A percentile compares a stretch with the other conserved stretches of the same genome.
phyloP scores from a whole-genome alignment of 1,140 invertebrate genomes.

The Euura saliciscinereae region DNA sequence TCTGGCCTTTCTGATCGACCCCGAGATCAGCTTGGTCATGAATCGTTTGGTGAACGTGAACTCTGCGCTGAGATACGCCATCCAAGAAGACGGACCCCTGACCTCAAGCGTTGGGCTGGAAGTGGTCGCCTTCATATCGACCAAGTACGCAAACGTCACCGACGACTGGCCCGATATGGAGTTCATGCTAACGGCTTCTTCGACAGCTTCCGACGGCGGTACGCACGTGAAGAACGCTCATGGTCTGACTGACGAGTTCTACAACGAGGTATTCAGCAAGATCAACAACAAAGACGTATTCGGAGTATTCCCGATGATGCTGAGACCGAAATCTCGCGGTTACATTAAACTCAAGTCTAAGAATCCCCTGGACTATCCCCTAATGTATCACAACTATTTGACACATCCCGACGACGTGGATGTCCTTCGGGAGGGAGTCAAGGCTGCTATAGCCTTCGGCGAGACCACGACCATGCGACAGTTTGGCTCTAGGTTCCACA shows the following conservation, averaged over 20 bases:
- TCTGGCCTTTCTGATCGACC: conserved; percentile 79
- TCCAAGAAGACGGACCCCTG: conserved; percentile 79
- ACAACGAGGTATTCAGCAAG: conserved; percentile 72
- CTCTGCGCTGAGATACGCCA: conserved; percentile 75
- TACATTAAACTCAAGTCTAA: conserved; percentile 75
- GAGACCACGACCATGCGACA: conserved; percentile 74
- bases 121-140: conserved; percentile 83
- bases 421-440: conserved; percentile 82
- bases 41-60: conserved; percentile 79
- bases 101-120: conserved; percentile 84
- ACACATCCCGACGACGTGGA: conserved; percentile 81
- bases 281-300: conserved; percentile 77
- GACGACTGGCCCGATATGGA: conserved; percentile 92
- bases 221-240: conserved; percentile 78
- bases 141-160: conserved; percentile 81
- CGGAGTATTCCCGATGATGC: conserved; percentile 84
- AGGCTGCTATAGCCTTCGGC: conserved; percentile 80
- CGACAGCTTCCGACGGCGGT: conserved; percentile 79
- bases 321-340: conserved; percentile 85
- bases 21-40: conserved; percentile 77
- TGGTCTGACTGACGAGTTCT: conserved; percentile 79
- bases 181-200: conserved; percentile 85
- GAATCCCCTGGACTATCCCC: conserved; percentile 84
- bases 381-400: conserved; percentile 89
- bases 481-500: conserved; percentile 78